phyloP scores from a whole-genome alignment of 2,888 invertebrate genomes.

The Podotricha telesiphe region DNA sequence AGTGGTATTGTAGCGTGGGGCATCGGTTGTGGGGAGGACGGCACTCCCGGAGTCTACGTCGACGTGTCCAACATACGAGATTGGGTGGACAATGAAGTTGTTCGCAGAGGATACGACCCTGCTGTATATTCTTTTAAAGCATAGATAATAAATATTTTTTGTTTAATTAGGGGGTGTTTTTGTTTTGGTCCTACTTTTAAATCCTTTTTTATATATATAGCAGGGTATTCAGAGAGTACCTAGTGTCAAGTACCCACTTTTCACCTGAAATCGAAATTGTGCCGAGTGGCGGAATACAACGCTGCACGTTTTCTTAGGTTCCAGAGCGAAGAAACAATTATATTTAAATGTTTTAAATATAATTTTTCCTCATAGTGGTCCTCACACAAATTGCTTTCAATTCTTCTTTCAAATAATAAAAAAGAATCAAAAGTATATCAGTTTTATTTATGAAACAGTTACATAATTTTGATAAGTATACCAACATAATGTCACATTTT shows the following conservation, averaged over 20 bases:
- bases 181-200: no score
- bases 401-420: no score
- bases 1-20: constrained; percentile 90
- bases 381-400: no score
- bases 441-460: neutral
- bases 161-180: neutral
- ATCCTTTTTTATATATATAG: no score
- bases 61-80: constrained; percentile 84
- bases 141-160: neutral
- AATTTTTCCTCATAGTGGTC: no score
- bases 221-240: no score
- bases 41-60: constrained; percentile 47
- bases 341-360: no score
- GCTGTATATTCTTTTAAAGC: constrained; percentile 52
- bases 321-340: no score
- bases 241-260: no score
- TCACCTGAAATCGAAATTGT: no score
- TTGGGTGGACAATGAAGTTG: constrained; percentile 88
- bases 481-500: neutral
- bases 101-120: constrained; percentile 70
- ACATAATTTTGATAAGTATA: constrained; percentile 10
- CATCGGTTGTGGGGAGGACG: constrained; percentile 84
- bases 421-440: neutral
- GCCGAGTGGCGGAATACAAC: no score
- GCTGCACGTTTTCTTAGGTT: no score